A percentile compares a stretch with the other conserved stretches of the same genome.
Conservation (phyloP, 2,113 vertebrate species). For the Plestiodon gilberti region DNA sequence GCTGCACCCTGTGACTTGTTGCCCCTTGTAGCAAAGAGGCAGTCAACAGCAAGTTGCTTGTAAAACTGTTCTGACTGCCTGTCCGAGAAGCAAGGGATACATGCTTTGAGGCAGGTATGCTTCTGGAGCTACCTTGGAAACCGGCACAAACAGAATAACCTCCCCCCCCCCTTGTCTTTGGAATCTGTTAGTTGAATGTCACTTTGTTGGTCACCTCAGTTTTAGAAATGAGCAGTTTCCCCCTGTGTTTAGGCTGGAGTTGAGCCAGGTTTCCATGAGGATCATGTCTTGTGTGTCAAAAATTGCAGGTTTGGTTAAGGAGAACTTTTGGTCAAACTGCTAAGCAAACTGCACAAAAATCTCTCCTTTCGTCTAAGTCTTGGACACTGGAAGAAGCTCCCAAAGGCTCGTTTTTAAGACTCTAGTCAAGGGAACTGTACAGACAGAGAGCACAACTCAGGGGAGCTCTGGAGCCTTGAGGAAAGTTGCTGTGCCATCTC, state of each 20-base stretch:
- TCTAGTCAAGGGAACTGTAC: background rate
- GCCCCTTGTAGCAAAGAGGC: background rate
- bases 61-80: background rate
- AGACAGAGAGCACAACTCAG: background rate
- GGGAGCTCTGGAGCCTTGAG: background rate
- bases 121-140: background rate
- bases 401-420: background rate
- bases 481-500: background rate
- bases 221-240: background rate
- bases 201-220: background rate
- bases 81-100: background rate
- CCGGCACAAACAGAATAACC: background rate
- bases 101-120: background rate
- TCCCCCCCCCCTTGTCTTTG: too few species aligned
- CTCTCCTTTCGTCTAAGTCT: background rate
- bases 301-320: background rate
- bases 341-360: background rate
- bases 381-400: background rate
- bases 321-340: background rate
- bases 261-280: background rate
- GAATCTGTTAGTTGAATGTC: background rate
- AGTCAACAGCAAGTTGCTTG: background rate
- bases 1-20: background rate
- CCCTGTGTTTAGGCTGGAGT: background rate
- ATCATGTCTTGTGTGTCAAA: background rate